Base-by-base conservation (phyloP, 1,140 invertebrate genomes). In the Drosophila fuyamai region DNA sequence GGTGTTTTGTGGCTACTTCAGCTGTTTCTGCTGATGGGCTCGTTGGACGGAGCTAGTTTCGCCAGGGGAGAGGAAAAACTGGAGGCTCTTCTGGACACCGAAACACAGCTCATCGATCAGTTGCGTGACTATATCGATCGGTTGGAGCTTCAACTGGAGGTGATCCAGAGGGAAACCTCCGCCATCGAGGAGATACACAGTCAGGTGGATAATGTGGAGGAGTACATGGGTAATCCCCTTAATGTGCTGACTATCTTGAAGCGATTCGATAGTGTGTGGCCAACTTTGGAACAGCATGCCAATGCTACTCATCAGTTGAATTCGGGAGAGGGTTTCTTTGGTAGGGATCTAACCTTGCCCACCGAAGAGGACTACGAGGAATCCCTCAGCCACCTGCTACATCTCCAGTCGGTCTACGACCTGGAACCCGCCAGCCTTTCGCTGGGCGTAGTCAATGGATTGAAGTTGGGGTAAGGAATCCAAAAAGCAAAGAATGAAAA, bases 221-320 rank as follows among this genome's bases (percentile, higher is more conserved):
- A 95, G 73, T 97, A 98, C 92, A 93, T 99, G 53, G 95, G 95
- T 1, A 99, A 99, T 94, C 98, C 98, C 0, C 96, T 99, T 48
- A 99, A 99, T 94, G 97, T 98, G 29, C 98, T 98, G 92, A 94
- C 98, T n/a, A 94, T 99, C 35, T 97, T 99, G 9, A 99, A 99
- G 93, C 95, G 97, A 79, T 94, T 99, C 63, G 97, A 98, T 0
- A 95, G 96, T 6, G 98, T 99, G 92, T 97, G 97, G 95, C 95
- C 96, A 0, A 41, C 12, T 10, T 14, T 92, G 6, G 77, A 78
- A 18, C 46, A 72, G 40, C 65, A 66, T 51, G 90, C 90, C 0
- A 76, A 77, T 58, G 61, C 48, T 5, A 76, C 73, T 1, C 40
- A 56, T 2, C 55, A 58, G 0, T 29, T 80, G 4, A 32, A 29